Percentiles rank a stretch among this genome's conserved stretches.
Evolutionary conservation across 2,888 invertebrate species (phyloP).

Genomic region (Aphrophora alni): DNA sequence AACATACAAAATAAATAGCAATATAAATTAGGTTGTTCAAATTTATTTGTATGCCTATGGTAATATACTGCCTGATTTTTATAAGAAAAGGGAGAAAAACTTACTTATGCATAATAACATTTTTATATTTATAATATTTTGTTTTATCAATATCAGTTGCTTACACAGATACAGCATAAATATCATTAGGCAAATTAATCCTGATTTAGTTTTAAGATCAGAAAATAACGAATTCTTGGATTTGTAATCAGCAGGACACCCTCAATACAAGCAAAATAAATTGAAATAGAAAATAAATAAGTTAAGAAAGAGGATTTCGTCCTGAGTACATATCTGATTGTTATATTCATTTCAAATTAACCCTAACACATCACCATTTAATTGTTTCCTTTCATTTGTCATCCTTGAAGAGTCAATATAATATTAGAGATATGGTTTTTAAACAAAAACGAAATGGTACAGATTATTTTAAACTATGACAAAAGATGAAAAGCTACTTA

Average conservation of each 20-base stretch:
- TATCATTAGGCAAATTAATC: background rate
- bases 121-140: too few relatives aligned
- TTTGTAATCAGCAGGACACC: conserved; percentile 48
- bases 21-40: background rate
- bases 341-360: background rate
- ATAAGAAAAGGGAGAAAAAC: too few relatives aligned
- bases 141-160: background rate
- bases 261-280: conserved; percentile 35
- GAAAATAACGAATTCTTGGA: conserved; percentile 30
- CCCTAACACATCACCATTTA: background rate
- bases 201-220: background rate
- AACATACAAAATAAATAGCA: conserved; percentile 9
- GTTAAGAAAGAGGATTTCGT: conserved; percentile 44
- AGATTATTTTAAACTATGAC: too few relatives aligned
- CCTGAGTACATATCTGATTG: conserved; percentile 46
- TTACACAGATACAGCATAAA: background rate
- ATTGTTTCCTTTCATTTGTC: background rate
- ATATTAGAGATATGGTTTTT: too few relatives aligned
- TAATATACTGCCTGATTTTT: too few relatives aligned
- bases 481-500: too few relatives aligned
- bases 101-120: too few relatives aligned
- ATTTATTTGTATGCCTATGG: too few relatives aligned
- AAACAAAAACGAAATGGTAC: too few relatives aligned
- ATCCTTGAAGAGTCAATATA: background rate
- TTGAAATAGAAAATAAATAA: conserved; percentile 16